A percentile compares a stretch with the other conserved stretches of the same genome.
These are phyloP conservation scores for Venustoraphidia nigricollis DNA, from an alignment of 2,888 invertebrate genomes.

Conservation along the genomic window DNA sequence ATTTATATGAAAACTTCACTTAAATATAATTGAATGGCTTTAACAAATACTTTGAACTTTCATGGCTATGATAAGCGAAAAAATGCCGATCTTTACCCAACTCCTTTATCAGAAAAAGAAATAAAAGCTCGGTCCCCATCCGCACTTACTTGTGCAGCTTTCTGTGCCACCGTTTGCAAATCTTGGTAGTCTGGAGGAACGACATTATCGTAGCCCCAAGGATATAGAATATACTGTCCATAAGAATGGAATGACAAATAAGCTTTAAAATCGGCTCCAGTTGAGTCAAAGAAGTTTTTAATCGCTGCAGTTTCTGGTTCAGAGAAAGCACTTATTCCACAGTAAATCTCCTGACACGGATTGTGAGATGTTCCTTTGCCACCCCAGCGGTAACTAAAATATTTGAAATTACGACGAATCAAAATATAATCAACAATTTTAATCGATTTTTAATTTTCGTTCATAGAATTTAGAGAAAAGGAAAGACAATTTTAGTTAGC, in stretches of 20 bases:
- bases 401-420: background rate
- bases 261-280: constrained; percentile 41
- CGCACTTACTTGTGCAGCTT: constrained; percentile 43
- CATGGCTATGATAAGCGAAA: no score
- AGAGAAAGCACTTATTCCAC: constrained; percentile 66
- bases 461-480: no score
- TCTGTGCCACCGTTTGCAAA: constrained; percentile 49
- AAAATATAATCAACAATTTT: no score
- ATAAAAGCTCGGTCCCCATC: background rate
- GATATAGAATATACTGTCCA: constrained; percentile 71
- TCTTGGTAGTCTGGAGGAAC: constrained; percentile 56
- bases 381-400: constrained; percentile 60
- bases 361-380: constrained; percentile 70
- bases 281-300: constrained; percentile 31
- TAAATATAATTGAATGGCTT: no score
- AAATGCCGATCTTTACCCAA: no score
- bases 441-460: no score
- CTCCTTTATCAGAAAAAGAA: background rate
- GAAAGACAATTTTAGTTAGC: no score
- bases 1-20: no score
- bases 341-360: constrained; percentile 68
- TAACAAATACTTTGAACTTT: no score
- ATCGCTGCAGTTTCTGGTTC: constrained; percentile 72
- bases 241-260: constrained; percentile 74
- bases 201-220: constrained; percentile 69